Base-by-base conservation (phyloP, 2,113 vertebrate genomes). In the Corvus hawaiiensis region DNA sequence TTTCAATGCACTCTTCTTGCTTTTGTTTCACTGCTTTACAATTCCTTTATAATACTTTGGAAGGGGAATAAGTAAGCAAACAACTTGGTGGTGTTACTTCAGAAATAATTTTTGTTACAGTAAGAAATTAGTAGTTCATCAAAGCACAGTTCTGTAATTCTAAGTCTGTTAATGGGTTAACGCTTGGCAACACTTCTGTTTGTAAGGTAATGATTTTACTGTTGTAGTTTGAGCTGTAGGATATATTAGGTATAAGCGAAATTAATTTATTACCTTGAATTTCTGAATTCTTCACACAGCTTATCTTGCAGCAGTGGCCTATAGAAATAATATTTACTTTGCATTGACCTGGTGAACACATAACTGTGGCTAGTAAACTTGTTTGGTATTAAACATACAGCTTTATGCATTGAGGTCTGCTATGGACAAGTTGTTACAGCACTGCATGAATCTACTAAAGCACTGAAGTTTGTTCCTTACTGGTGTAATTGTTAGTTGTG, bases 201-300 rank as follows among this genome's bases (percentile, higher is more conserved):
- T 88, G 72, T 84, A 90, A 90, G 32, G 76, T 89, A 89, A 94
- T 92, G 76, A 93, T 92, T 96, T 92, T 94, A 78, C 54, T 90
- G 61, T 66, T 63, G 61, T 44, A 68, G 18, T 92, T 75, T 75
- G 56, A 93, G 20, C 52, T 69, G 61, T 61, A 87, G 68, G 61
- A 75, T 85, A 24, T 86, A 91, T 87, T 90, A 51, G 32, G 37
- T 79, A 54, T 83, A 80, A 81, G 37, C 46, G 11, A 92, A 93
- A 90, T 5, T 0, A 84, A 85, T 86, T 80, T 89, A 74, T 88
- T 94, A 54, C 73, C 30, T 89, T 87, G 64, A 56, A 81, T 95
- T 96, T 96, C 85, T 97, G 88, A 84, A 87, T 95, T 87, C 39
- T 97, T 75, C 49, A 49, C 44, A 24, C 68, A 84, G 24, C 17